Evolutionary conservation across 92 coral and sea anemone genomes (phyloP).

Genomic region (Phenganax subtilis): DNA sequence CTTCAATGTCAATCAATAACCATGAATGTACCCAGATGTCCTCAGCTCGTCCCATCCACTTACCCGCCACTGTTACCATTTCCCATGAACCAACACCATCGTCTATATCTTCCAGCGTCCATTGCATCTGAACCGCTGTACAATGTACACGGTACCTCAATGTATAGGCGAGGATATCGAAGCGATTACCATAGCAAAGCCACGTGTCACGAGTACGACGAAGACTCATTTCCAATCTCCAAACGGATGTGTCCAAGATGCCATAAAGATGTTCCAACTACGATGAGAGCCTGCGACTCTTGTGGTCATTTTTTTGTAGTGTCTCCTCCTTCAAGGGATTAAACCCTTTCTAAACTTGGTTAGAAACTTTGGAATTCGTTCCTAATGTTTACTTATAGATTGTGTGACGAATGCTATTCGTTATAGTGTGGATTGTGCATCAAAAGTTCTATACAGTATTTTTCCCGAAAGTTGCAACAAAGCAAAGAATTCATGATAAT

Average conservation of each 20-base stretch:
- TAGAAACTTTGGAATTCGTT: not conserved
- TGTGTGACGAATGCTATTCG: not conserved
- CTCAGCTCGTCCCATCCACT: constrained; percentile 8
- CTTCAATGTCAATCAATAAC: constrained; percentile 10
- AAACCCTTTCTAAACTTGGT: not conserved
- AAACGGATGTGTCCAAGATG: constrained; percentile 31
- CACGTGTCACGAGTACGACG: constrained; percentile 12
- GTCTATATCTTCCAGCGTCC: constrained; percentile 32
- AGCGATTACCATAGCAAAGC: constrained; percentile 16
- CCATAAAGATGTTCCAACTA: constrained; percentile 30
- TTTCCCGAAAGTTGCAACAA: too few relatives aligned
- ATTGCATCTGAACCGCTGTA: constrained; percentile 37
- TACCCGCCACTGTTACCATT: constrained; percentile 28
- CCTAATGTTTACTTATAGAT: not conserved
- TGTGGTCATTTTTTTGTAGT: constrained; percentile 33
- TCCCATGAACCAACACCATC: constrained; percentile 31
- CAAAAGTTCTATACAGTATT: not conserved
- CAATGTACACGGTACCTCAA: constrained; percentile 19
- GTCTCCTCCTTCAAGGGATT: constrained; percentile 21
- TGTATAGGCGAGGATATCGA: constrained; percentile 24
- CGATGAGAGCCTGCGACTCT: constrained; percentile 37
- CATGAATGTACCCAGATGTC: constrained; percentile 35
- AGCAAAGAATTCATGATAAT: too few relatives aligned
- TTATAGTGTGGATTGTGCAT: not conserved
- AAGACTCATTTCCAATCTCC: constrained; percentile 21